Percentiles rank a stretch among this genome's conserved stretches.
Conservation (phyloP, 2,113 vertebrate species). For the Myiozetetes cayanensis region DNA sequence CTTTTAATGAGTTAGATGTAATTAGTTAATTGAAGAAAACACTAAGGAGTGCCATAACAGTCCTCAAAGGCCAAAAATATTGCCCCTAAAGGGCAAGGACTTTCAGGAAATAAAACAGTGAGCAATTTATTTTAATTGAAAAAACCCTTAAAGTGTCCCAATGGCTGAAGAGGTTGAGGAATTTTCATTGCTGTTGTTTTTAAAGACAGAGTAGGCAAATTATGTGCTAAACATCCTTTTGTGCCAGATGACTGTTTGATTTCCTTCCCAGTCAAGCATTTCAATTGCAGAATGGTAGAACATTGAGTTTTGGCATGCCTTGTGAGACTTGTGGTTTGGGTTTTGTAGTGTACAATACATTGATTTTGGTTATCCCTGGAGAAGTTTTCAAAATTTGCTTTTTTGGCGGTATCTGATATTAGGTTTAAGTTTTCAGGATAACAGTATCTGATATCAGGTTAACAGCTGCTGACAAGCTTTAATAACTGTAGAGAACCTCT, state of each 20-base stretch:
- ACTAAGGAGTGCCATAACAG: neutral
- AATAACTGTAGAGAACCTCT: neutral
- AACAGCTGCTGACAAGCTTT: neutral
- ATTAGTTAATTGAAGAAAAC: neutral
- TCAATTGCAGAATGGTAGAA: neutral
- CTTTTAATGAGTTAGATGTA: neutral
- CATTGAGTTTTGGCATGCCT: fast-evolving
- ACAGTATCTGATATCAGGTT: neutral
- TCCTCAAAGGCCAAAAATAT: neutral
- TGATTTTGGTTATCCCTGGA: neutral
- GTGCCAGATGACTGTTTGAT: neutral
- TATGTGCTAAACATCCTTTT: neutral
- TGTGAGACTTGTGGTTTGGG: neutral
- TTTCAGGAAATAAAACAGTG: neutral
- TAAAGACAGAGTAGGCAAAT: neutral
- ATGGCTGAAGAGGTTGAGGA: neutral
- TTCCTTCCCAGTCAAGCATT: neutral
- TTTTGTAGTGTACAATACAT: neutral
- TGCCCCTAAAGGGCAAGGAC: neutral
- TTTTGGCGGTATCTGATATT: neutral
- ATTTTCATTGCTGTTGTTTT: neutral
- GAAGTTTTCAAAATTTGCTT: neutral
- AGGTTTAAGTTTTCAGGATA: neutral
- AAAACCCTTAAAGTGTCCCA: neutral
- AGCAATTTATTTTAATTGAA: neutral